A percentile compares a stretch with the other conserved stretches of the same genome.
phyloP scores from a whole-genome alignment of 1,140 invertebrate species.

The Heterodera carotae region DNA sequence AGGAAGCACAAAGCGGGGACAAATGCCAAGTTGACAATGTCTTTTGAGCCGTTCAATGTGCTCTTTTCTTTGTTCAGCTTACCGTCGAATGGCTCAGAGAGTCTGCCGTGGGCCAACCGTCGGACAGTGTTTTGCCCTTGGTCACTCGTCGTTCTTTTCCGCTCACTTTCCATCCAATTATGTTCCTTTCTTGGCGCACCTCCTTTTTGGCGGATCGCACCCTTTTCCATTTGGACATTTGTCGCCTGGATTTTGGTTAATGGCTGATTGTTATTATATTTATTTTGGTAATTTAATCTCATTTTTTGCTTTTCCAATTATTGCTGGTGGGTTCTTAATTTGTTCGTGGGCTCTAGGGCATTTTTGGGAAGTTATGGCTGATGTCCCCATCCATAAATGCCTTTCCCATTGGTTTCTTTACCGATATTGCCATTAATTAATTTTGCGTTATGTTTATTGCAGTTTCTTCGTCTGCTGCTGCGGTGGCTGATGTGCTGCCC shows the following conservation, averaged over 20 bases:
- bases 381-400: too few species aligned
- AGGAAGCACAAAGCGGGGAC: background rate
- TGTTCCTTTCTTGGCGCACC: slow-evolving; percentile 21
- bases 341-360: too few species aligned
- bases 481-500: slow-evolving; percentile 34
- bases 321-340: too few species aligned
- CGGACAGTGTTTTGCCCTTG: background rate
- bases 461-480: background rate
- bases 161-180: slow-evolving; percentile 15
- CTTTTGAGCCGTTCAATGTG: background rate
- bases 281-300: too few species aligned
- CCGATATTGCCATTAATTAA: too few species aligned
- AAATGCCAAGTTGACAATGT: background rate
- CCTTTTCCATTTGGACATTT: slow-evolving; percentile 19
- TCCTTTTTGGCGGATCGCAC: slow-evolving; percentile 22
- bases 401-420: too few species aligned
- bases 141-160: background rate
- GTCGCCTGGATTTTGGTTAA: background rate
- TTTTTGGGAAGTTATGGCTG: too few species aligned
- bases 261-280: background rate
- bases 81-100: background rate
- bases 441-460: too few species aligned
- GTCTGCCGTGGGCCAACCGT: background rate
- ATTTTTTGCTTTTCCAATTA: too few species aligned
- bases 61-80: background rate